phyloP scores from a whole-genome alignment of 2,888 invertebrate genomes.

The Tridacna crocea region DNA sequence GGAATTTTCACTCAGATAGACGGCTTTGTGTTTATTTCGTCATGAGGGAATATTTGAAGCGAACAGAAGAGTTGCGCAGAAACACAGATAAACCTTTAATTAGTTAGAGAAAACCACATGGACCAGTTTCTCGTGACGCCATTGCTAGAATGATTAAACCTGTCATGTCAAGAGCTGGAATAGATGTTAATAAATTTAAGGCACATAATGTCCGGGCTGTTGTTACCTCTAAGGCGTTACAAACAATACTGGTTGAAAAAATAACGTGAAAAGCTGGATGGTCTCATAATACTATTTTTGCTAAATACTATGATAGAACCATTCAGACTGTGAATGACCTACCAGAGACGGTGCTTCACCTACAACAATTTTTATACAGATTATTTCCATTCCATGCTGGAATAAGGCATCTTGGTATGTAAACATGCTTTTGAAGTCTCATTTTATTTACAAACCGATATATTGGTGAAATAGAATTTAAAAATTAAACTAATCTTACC shows the following conservation, averaged over 20 bases:
- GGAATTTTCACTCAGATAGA: conserved; percentile 17
- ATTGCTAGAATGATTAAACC: conserved; percentile 20
- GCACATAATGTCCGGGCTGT: conserved; percentile 24
- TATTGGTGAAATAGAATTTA: too few relatives aligned
- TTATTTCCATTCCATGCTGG: too few relatives aligned
- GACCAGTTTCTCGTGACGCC: conserved; percentile 2
- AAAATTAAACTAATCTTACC: too few relatives aligned
- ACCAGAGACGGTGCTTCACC: conserved; percentile 1
- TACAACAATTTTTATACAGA: too few relatives aligned
- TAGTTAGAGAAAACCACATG: conserved; percentile 30
- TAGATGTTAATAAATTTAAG: conserved; percentile 28
- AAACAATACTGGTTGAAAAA: conserved; percentile 11
- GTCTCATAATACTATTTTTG: conserved; percentile 7
- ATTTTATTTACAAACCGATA: too few relatives aligned
- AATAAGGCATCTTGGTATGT: too few relatives aligned
- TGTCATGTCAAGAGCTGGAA: conserved; percentile 27
- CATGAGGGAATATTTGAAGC: conserved; percentile 20
- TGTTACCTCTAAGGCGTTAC: conserved; percentile 25
- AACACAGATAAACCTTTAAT: conserved; percentile 24
- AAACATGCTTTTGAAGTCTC: too few relatives aligned
- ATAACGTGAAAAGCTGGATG: conserved; percentile 19
- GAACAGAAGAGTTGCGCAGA: conserved; percentile 6
- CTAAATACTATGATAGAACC: conserved; percentile 10
- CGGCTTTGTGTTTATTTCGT: too few relatives aligned
- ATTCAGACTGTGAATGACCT: not conserved